These are phyloP conservation scores for Notospermus geniculatus DNA, from an alignment of 1,140 invertebrate species.

Conservation along the genomic window DNA sequence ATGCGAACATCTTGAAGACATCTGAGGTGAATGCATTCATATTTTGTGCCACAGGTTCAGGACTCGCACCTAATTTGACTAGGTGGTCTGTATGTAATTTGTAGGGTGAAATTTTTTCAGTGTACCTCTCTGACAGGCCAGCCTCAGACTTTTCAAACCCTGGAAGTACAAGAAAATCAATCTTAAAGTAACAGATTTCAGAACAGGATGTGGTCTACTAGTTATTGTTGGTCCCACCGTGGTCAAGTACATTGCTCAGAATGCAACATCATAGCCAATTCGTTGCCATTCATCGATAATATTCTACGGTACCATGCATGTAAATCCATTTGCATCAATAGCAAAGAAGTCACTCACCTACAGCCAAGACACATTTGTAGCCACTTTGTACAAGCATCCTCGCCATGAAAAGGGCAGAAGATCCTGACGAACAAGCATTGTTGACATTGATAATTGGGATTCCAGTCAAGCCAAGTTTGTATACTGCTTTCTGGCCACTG, in stretches of 20 bases:
- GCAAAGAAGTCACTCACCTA: conserved; percentile 30
- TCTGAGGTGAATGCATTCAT: conserved; percentile 49
- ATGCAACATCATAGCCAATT: no score
- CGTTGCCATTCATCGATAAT: no score
- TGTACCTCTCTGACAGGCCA: conserved; percentile 36
- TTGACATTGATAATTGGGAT: conserved; percentile 95
- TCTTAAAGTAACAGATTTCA: no score
- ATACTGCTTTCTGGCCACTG: conserved; percentile 86
- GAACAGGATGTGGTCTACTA: no score
- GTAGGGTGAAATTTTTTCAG: conserved; percentile 40
- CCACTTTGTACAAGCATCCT: conserved; percentile 82
- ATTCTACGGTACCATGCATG: no score
- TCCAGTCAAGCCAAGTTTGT: conserved; percentile 89
- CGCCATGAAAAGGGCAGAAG: conserved; percentile 80
- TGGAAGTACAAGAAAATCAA: no score
- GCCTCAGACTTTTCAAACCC: conserved; percentile 97
- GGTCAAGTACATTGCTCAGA: no score
- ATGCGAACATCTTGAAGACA: conserved; percentile 78
- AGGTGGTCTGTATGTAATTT: conserved; percentile 44
- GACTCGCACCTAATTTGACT: conserved; percentile 43
- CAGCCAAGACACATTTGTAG: conserved; percentile 17
- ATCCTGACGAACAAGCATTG: conserved; percentile 95
- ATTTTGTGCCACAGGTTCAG: conserved; percentile 35
- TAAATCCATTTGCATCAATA: no score
- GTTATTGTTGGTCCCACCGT: no score